Conservation (phyloP, 2,113 vertebrate species). For the Rhinopomastus cyanomelas region DNA sequence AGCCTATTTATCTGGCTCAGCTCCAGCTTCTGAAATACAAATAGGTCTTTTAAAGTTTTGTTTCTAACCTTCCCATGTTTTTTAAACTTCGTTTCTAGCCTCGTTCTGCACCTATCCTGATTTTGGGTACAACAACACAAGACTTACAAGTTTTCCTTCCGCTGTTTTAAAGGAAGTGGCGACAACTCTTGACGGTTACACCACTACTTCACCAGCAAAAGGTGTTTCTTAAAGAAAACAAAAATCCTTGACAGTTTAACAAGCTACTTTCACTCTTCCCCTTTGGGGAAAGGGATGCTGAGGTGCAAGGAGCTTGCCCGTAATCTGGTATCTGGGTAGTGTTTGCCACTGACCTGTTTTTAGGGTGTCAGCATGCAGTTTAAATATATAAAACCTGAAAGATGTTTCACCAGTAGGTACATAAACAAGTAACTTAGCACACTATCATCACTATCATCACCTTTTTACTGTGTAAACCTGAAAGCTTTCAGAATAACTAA, state of each 20-base stretch:
- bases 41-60: neutral
- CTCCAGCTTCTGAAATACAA: neutral
- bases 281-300: neutral
- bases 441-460: neutral
- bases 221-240: neutral
- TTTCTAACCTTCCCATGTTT: neutral
- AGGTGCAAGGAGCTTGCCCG: neutral
- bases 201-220: neutral
- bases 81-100: neutral
- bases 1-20: neutral
- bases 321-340: neutral
- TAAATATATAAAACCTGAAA: neutral
- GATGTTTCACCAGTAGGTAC: neutral
- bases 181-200: neutral
- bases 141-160: neutral
- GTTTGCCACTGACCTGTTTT: neutral
- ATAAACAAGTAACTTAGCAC: neutral
- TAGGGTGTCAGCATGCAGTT: neutral
- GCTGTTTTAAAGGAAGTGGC: neutral
- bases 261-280: neutral
- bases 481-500: neutral
- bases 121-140: neutral
- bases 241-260: neutral
- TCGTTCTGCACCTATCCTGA: neutral
- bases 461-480: neutral